Evolutionary conservation across 2,888 invertebrate genomes (phyloP), one percentile per base, ranked within the genome.

Genomic region (Acanthococcus lagerstroemiae): DNA sequence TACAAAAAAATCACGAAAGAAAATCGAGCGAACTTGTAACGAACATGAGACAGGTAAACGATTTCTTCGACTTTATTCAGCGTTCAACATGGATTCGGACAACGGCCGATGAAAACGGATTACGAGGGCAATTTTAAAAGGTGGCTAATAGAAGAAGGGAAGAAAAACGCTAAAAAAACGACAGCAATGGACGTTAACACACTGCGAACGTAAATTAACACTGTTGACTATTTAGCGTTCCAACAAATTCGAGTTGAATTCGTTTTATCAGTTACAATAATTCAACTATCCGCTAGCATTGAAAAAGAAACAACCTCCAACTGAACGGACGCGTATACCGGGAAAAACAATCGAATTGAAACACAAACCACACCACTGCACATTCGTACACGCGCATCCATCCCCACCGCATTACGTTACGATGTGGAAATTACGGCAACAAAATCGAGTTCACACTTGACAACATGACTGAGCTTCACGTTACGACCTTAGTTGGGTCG

Each of bases 231-330:
- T 57, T 57, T 57, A 57, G 44, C 57, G 57, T 57, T 58, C 27
- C 58, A 26, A 61, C 52, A 27, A 61, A 50, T 19, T 50, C 50
- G 21, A 46, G 60, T n/a, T 37, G 37, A 37, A 37, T 37, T n/a
- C 12, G 12, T 37, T 37, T 30, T 61, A 61, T 30, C 58, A 46
- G 48, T 25, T 56, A 58, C 58, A 48, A 50, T 50, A 24, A 61
- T 26, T 50, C 60, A 27, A 61, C 60, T 61, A 48, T 48, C 46
- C 26, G 25, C 48, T 63, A 54, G 54, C 63, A 63, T 63, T 63
- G 63, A 63, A 63, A 37, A 63, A 54, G 63, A 54, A 63, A 63
- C 63, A 63, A 63, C 54, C 63, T 63, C 63, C 63, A 63, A 63
- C 63, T 26, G 22, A 52, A 52, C 63, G 54, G 44, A 63, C 63